Conservation (phyloP, 2,888 invertebrate genomes). For the Brenthis ino region DNA sequence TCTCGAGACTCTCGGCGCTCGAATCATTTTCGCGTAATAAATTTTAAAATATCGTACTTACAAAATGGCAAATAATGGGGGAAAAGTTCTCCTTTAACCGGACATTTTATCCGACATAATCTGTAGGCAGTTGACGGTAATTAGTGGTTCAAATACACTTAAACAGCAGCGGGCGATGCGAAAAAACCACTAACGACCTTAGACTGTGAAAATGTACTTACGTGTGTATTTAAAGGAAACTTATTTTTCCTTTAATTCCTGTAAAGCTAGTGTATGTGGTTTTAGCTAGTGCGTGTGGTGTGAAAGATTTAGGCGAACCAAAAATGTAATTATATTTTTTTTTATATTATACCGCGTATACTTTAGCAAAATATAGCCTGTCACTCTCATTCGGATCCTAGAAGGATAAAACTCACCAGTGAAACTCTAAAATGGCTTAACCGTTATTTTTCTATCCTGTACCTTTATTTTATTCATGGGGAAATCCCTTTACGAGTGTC, state of each 20-base stretch:
- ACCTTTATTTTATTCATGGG: too few relatives aligned
- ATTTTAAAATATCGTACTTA: slow-evolving; percentile 37
- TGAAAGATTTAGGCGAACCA: too few relatives aligned
- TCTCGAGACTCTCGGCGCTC: slow-evolving; percentile 12
- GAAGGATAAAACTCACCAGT: too few relatives aligned
- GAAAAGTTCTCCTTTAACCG: slow-evolving; percentile 31
- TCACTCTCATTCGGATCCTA: too few relatives aligned
- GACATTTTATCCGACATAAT: slow-evolving; percentile 46
- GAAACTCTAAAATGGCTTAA: too few relatives aligned
- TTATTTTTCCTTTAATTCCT: not conserved
- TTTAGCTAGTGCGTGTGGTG: too few relatives aligned
- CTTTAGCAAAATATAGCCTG: too few relatives aligned
- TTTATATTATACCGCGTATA: too few relatives aligned
- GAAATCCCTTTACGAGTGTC: too few relatives aligned
- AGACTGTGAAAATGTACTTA: slow-evolving; percentile 4
- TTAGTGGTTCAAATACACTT: slow-evolving; percentile 66
- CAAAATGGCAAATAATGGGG: slow-evolving; percentile 39
- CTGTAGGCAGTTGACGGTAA: slow-evolving; percentile 56
- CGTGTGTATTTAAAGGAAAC: not conserved
- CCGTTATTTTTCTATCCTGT: too few relatives aligned
- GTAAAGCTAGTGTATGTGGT: not conserved
- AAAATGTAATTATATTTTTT: too few relatives aligned
- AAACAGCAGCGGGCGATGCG: slow-evolving; percentile 60
- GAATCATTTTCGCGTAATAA: slow-evolving; percentile 34
- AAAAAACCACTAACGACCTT: slow-evolving; percentile 37